These are phyloP conservation scores for Alligator sinensis DNA, from an alignment of 2,113 vertebrate species.

Conservation along the genomic window DNA sequence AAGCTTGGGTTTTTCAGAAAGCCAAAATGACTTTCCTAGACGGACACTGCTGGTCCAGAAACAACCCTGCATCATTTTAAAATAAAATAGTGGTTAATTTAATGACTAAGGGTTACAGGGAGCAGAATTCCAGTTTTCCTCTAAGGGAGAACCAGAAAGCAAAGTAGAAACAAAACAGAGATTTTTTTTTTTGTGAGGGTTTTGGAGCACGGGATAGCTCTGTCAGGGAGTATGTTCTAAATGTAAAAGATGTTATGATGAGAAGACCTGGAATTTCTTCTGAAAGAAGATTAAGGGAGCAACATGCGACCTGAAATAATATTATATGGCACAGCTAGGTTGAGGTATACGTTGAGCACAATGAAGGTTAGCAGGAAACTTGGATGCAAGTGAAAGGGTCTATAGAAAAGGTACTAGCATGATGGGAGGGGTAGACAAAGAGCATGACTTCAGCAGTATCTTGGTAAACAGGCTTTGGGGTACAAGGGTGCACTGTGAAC, in stretches of 20 bases:
- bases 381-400: not conserved
- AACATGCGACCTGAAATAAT: not conserved
- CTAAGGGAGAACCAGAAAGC: not conserved
- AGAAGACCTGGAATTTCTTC: not conserved
- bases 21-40: not conserved
- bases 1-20: not conserved
- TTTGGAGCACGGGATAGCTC: not conserved
- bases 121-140: not conserved
- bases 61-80: not conserved
- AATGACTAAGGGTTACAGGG: not conserved
- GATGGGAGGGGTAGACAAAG: not conserved
- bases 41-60: not conserved
- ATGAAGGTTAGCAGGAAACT: not conserved
- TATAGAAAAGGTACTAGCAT: not conserved
- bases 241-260: not conserved
- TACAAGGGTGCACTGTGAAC: not conserved
- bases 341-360: not conserved
- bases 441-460: not conserved
- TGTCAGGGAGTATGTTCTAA: not conserved
- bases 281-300: accelerated
- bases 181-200: not conserved
- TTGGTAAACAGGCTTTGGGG: not conserved
- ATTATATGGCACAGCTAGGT: no score
- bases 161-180: not conserved
- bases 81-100: not conserved